A percentile compares a stretch with the other conserved stretches of the same genome.
Evolutionary conservation across 2,797 vertebrate species (phyloP).

Genomic region (Enteromius treurensis): DNA sequence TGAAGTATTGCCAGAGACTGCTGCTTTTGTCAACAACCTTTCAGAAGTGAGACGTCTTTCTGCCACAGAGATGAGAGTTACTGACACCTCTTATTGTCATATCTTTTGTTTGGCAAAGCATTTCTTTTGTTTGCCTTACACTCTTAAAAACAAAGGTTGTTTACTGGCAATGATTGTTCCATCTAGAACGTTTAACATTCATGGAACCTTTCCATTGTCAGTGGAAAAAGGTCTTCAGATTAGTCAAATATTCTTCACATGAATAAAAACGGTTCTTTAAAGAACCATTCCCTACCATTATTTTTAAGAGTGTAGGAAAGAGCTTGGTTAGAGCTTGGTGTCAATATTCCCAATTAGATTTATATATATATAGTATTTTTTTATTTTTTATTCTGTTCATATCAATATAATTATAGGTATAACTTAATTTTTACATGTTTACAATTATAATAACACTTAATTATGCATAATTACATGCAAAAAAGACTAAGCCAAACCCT

Average conservation of each 20-base stretch:
- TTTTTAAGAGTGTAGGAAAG: not conserved
- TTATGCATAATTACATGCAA: too few species aligned
- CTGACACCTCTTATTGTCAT: slow-evolving; percentile 18
- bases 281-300: not conserved
- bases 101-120: slow-evolving; percentile 24
- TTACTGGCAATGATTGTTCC: not conserved
- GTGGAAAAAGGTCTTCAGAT: not conserved
- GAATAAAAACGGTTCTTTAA: not conserved
- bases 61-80: slow-evolving; percentile 29
- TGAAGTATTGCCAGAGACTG: slow-evolving; percentile 31
- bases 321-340: not conserved
- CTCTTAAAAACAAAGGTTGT: slow-evolving; percentile 4
- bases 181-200: not conserved
- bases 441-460: too few species aligned
- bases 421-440: too few species aligned
- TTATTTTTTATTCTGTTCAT: not conserved
- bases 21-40: slow-evolving; percentile 19
- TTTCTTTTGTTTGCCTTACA: slow-evolving; percentile 14
- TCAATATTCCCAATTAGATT: not conserved
- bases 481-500: too few species aligned
- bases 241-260: not conserved
- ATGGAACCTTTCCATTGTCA: not conserved
- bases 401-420: not conserved
- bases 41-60: not conserved
- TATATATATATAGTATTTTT: not conserved